Conservation (phyloP, 2,113 vertebrate species). For the Dicerorhinus sumatrensis region DNA sequence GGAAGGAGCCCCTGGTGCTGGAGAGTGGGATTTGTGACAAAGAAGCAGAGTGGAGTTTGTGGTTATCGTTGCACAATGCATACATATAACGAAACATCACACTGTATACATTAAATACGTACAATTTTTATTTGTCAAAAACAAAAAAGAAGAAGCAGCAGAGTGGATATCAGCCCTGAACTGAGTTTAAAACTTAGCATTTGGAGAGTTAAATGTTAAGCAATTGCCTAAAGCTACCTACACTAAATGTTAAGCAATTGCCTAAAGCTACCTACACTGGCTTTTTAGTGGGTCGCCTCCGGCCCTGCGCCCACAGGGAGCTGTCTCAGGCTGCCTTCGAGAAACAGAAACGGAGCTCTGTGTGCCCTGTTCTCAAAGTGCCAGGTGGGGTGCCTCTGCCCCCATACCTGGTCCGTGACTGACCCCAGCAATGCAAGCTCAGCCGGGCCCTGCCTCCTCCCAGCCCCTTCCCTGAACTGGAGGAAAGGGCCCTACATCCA, state of each 20-base stretch:
- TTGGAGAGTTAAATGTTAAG: background rate
- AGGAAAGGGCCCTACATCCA: background rate
- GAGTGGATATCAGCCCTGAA: background rate
- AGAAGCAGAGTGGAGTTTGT: background rate
- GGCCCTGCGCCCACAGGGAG: background rate
- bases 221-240: background rate
- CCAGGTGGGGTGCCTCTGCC: background rate
- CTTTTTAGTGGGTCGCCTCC: background rate
- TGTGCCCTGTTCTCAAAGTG: no score
- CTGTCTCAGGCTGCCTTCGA: background rate
- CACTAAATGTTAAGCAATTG: background rate
- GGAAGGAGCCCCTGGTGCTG: background rate
- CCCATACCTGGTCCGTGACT: accelerated
- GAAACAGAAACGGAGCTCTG: background rate
- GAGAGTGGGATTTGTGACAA: no score
- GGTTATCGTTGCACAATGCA: no score
- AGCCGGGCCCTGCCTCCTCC: background rate
- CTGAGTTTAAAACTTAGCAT: background rate
- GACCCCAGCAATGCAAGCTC: background rate
- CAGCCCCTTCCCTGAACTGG: background rate
- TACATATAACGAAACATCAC: background rate
- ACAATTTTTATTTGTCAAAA: background rate
- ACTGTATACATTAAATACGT: background rate
- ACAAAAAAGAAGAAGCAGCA: background rate
- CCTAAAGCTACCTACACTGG: background rate